These are phyloP conservation scores for Hippocampus comes DNA, from an alignment of 2,113 vertebrate genomes.

Conservation along the genomic window DNA sequence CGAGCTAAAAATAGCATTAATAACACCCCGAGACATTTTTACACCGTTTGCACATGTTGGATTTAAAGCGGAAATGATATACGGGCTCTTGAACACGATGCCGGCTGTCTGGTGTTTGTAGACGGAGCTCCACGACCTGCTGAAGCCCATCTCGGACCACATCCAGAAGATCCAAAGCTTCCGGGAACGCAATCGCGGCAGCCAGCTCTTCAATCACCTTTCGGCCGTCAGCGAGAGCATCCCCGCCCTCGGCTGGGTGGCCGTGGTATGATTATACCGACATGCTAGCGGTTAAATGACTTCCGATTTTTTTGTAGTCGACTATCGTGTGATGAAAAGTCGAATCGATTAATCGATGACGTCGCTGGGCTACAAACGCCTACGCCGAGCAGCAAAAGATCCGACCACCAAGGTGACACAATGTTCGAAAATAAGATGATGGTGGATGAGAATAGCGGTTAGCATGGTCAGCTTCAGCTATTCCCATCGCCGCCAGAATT, in stretches of 20 bases:
- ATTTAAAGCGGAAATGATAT: neutral
- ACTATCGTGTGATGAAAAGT: too few relatives aligned
- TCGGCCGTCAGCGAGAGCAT: slow-evolving; percentile 96
- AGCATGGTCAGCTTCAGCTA: too few relatives aligned
- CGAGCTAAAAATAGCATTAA: neutral
- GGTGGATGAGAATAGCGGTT: too few relatives aligned
- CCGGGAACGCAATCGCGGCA: slow-evolving; percentile 89
- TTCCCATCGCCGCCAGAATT: too few relatives aligned
- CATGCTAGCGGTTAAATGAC: too few relatives aligned
- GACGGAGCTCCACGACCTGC: slow-evolving; percentile 80
- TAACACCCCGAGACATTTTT: neutral
- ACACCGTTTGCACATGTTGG: neutral
- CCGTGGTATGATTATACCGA: slow-evolving; percentile 75
- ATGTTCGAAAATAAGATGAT: too few relatives aligned
- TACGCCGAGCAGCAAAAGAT: too few relatives aligned
- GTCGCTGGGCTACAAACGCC: too few relatives aligned
- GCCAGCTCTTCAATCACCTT: slow-evolving; percentile 91
- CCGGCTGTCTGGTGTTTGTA: slow-evolving; percentile 42
- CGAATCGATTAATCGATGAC: too few relatives aligned
- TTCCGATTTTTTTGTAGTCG: too few relatives aligned
- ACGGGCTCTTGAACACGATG: neutral
- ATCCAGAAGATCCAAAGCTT: slow-evolving; percentile 94
- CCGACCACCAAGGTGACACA: too few relatives aligned
- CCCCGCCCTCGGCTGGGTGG: slow-evolving; percentile 93
- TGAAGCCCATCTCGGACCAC: slow-evolving; percentile 91